Evolutionary conservation across 2,888 invertebrate species (phyloP), one percentile per base, ranked within the genome.

Genomic region (Eupeodes luniger): DNA sequence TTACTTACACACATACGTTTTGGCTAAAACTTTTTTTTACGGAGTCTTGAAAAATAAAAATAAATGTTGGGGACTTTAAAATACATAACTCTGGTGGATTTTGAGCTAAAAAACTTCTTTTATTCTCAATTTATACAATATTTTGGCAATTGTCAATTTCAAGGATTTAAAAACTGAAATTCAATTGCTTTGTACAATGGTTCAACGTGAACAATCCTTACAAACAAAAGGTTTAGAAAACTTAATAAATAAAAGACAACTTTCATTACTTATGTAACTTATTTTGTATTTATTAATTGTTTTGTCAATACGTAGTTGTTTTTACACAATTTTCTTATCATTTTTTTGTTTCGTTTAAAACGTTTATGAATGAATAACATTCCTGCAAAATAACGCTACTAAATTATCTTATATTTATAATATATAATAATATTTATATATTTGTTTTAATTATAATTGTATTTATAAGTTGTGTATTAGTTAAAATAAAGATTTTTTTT

Each of bases 351-450:
- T 72, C 59, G 59, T 83, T 83, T 83, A 51, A 74, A 85, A 81
- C 75, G 51, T 79, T 83, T 47, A 83, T 80, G 83, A 83, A 87
- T 66, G 75, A 80, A 80, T 77, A 67, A 76, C 72, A 87, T 87
- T 83, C 87, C 66, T 83, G 83, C 59, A 87, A 87, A 83, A 87
- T 83, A 83, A 87, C 76, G 62, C 83, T 49, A 72, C 80, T 83
- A 76, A 76, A 80, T 83, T 67, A 83, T 53, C 80, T 87, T 87
- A 82, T 66, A 62, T 64, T 47, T 61, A 81, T 55, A 55, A 81
- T 81, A 76, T 80, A 61, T 67, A 74, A 69, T 67, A 69, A 66
- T 78, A 61, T 77, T 64, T 64, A 55, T 82, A 51, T 64, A 44
- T 47, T 12, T 75, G n/a, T 61, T 81, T 27, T 74, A 40, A 49